phyloP scores from a whole-genome alignment of 2,797 vertebrate genomes.

The Gephyroberyx darwinii region DNA sequence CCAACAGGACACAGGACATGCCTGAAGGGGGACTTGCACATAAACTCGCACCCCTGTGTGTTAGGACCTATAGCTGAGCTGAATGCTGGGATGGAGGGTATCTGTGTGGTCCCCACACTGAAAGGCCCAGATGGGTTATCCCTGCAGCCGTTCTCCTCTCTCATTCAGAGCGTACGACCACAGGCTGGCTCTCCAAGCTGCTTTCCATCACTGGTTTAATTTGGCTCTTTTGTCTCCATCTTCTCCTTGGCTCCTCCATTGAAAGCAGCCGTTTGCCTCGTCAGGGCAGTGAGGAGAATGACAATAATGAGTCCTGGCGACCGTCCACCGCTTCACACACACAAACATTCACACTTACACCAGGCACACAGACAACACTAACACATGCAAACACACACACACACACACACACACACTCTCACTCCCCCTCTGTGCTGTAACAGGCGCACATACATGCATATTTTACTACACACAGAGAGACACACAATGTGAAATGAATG shows the following conservation, averaged over 20 bases:
- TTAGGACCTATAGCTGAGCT: slow-evolving; percentile 63
- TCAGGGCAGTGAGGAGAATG: slow-evolving; percentile 85
- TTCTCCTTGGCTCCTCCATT: slow-evolving; percentile 72
- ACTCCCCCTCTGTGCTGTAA: slow-evolving; percentile 13
- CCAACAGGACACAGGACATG: slow-evolving; percentile 46
- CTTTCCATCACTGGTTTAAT: slow-evolving; percentile 83
- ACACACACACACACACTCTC: slow-evolving; percentile 68
- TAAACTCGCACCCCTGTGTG: slow-evolving; percentile 65
- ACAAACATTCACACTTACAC: slow-evolving; percentile 14
- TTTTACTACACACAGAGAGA: slow-evolving; percentile 41
- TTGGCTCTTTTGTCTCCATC: slow-evolving; percentile 79
- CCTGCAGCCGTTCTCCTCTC: slow-evolving; percentile 70
- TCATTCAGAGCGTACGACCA: slow-evolving; percentile 76
- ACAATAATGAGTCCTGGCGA: slow-evolving; percentile 85
- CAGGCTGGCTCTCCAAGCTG: slow-evolving; percentile 79
- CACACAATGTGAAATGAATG: slow-evolving; percentile 69
- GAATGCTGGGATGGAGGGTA: slow-evolving; percentile 69
- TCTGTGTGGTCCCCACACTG: slow-evolving; percentile 77
- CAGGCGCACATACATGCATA: slow-evolving; percentile 56
- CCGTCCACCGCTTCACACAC: slow-evolving; percentile 78
- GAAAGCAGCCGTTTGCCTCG: slow-evolving; percentile 81
- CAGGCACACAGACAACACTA: neutral
- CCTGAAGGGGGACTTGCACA: slow-evolving; percentile 3
- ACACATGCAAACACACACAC: slow-evolving; percentile 20
- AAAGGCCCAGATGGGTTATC: slow-evolving; percentile 77